Base-by-base conservation (phyloP, 2,888 invertebrate species). In the Cosmopolites sordidus region DNA sequence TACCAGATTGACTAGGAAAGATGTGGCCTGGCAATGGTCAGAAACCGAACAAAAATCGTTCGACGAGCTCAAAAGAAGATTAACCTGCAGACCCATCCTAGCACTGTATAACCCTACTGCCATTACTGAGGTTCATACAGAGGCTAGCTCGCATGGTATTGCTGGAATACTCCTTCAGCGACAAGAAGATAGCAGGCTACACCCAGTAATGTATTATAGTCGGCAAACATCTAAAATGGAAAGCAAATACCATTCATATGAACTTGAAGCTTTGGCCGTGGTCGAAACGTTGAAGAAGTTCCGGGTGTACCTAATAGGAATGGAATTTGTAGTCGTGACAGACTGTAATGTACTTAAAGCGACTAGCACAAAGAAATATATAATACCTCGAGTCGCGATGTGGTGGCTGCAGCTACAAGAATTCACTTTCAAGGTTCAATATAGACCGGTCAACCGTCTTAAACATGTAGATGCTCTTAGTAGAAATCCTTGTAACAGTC, bases 221-320 rank as follows among this genome's bases (percentile, higher is more conserved):
- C 61, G 66, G 3, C 66, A 66, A 38, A 65, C 70, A 0, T 64
- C 64, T 0, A 55, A 50, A 1, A 58, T 61, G 1, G 73, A 75
- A 58, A 45, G 51, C 14, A 66, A 62, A 27, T 71, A 68, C 30
- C 66, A 67, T 27, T 66, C 66, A 0, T 68, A 67, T 18, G 73
- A 75, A 33, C 50, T 67, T n/a, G 69, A 73, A 48, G 64, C 62
- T 1, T 56, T 73, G n/a, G 71, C 70, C 0, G 64, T 73, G 0
- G 66, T 72, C 0, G 64, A 60, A 45, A 60, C 64, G 9, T 33
- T 72, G 1, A 51, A 62, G 12, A 65, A 68, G 47, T 72, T 71
- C 52, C 58, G 69, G 9, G 61, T 61, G 0, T 73, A 71, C 51
- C 40, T 73, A 0, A 52, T 66, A 3, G 67, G 66, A 1, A 58